Evolutionary conservation across 2,888 invertebrate genomes (phyloP).

Genomic region (Helobdella robusta): DNA sequence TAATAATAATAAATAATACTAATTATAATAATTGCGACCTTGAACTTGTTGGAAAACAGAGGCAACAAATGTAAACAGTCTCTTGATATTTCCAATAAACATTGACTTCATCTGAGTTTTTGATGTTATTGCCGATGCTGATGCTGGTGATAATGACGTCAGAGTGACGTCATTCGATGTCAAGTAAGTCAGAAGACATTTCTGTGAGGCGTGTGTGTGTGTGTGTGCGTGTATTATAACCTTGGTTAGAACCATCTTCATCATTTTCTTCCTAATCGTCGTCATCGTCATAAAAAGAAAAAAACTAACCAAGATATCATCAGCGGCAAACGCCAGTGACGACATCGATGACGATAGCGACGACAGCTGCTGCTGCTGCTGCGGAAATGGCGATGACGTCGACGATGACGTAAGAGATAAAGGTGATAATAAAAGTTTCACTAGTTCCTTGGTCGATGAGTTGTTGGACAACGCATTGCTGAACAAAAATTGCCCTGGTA

Average conservation of each 20-base stretch:
- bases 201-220: not conserved
- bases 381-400: constrained; percentile 9
- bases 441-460: not conserved
- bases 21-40: no score
- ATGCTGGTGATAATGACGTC: no score
- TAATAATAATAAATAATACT: no score
- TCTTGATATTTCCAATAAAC: no score
- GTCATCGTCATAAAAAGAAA: not conserved
- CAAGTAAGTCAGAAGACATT: no score
- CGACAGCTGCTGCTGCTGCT: not conserved
- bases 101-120: no score
- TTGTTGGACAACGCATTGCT: not conserved
- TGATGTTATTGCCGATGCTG: no score
- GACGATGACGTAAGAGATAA: constrained; percentile 5
- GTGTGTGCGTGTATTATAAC: not conserved
- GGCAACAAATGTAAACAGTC: no score
- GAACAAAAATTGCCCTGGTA: constrained; percentile 2
- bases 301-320: not conserved
- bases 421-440: not conserved
- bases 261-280: not conserved
- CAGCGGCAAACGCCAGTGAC: no score
- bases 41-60: no score
- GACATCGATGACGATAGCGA: not conserved
- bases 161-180: no score
- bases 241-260: not conserved